Evolutionary conservation across 2,888 invertebrate genomes (phyloP).

Genomic region (Andrena minutula): DNA sequence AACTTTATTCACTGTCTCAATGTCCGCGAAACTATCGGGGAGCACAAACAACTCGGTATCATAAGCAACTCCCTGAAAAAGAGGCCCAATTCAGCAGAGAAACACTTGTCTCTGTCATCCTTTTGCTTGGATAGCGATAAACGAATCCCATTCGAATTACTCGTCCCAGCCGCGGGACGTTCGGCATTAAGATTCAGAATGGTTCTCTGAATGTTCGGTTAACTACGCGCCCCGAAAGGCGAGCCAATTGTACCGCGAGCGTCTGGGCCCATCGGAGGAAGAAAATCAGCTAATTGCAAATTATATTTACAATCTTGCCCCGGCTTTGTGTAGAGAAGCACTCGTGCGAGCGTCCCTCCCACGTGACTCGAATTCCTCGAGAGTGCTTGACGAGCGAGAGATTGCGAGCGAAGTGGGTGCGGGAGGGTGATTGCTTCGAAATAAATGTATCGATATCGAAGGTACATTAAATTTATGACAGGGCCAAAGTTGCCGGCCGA

Average conservation of each 20-base stretch:
- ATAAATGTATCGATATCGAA: conserved; percentile 20
- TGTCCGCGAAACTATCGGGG: background rate
- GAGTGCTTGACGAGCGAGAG: background rate
- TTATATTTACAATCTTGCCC: conserved; percentile 44
- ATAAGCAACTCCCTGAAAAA: background rate
- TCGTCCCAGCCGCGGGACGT: background rate
- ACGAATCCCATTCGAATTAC: background rate
- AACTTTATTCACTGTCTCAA: conserved; percentile 19
- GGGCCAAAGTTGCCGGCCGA: background rate
- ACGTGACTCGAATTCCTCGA: conserved; percentile 55
- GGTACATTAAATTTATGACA: conserved; percentile 3
- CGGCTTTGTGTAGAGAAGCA: conserved; percentile 1
- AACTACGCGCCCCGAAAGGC: conserved; percentile 16
- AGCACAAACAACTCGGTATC: conserved; percentile 8
- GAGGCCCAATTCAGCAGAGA: background rate
- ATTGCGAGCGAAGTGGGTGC: conserved; percentile 30
- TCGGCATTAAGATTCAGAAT: conserved; percentile 7
- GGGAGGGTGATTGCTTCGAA: conserved; percentile 37
- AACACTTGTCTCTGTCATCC: background rate
- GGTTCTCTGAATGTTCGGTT: background rate
- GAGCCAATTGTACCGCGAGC: background rate
- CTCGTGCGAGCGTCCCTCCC: conserved; percentile 30
- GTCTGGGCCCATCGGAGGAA: background rate
- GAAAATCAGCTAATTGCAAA: conserved; percentile 42
- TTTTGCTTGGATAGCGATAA: background rate